Conservation (phyloP, 2,888 invertebrate genomes). For the Cephus sareptanus region DNA sequence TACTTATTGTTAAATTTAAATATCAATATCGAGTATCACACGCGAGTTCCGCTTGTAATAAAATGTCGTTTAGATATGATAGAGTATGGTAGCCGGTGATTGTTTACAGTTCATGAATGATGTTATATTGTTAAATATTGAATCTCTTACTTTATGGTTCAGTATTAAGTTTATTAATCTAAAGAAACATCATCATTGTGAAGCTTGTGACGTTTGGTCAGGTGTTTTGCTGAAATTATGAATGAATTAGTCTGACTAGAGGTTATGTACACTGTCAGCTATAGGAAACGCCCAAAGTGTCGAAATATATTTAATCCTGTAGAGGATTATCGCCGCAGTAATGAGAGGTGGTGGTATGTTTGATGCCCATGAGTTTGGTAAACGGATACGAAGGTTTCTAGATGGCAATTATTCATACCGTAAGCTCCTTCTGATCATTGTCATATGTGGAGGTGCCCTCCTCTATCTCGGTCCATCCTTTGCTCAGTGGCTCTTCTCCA, state of each 20-base stretch:
- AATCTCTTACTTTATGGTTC: neutral
- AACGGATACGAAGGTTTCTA: slow-evolving; percentile 50
- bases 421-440: slow-evolving; percentile 50
- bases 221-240: neutral
- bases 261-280: slow-evolving; percentile 5
- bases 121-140: neutral
- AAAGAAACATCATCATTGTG: neutral
- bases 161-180: neutral
- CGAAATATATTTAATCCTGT: neutral
- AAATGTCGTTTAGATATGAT: neutral
- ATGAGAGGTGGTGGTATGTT: slow-evolving; percentile 52
- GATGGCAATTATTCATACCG: slow-evolving; percentile 58
- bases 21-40: neutral
- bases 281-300: slow-evolving; percentile 1
- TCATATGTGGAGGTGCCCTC: slow-evolving; percentile 63
- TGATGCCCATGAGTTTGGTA: slow-evolving; percentile 54
- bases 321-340: neutral
- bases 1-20: neutral
- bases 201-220: neutral
- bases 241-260: neutral
- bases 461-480: slow-evolving; percentile 76
- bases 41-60: neutral
- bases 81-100: neutral
- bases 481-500: slow-evolving; percentile 72
- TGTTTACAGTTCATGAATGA: neutral